Evolutionary conservation across 2,888 invertebrate species (phyloP).

Genomic region (Oscheius myriophilus): DNA sequence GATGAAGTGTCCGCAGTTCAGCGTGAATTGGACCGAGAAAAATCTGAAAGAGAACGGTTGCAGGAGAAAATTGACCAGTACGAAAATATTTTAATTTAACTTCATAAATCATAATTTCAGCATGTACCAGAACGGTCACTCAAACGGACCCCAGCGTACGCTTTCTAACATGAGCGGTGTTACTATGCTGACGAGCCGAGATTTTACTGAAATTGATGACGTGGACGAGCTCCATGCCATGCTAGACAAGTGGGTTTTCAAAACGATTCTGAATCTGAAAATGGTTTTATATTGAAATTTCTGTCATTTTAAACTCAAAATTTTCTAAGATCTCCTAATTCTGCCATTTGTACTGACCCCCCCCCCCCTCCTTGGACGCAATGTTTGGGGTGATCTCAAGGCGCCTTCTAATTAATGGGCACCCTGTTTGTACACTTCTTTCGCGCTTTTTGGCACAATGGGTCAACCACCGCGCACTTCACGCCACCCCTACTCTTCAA

Average conservation of each 20-base stretch:
- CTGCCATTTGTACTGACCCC: no score
- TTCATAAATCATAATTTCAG: background rate
- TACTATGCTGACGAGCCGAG: slow-evolving; percentile 47
- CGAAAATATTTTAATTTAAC: background rate
- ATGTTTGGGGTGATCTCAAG: no score
- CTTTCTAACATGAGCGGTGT: slow-evolving; percentile 51
- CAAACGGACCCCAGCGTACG: slow-evolving; percentile 37
- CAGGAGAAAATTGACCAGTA: slow-evolving; percentile 30
- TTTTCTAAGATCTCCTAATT: no score
- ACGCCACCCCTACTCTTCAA: slow-evolving; percentile 11
- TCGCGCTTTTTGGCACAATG: slow-evolving; percentile 26
- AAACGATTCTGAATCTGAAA: no score
- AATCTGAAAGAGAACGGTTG: slow-evolving; percentile 22
- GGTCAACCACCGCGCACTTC: slow-evolving; percentile 22
- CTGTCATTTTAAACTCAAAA: no score
- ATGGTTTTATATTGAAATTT: no score
- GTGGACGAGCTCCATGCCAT: slow-evolving; percentile 36
- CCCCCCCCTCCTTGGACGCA: background rate
- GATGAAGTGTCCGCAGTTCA: slow-evolving; percentile 26
- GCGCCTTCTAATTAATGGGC: slow-evolving; percentile 20
- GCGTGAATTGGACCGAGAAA: slow-evolving; percentile 21
- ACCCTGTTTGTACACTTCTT: slow-evolving; percentile 20
- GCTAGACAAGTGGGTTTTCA: slow-evolving; percentile 46
- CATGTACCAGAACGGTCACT: slow-evolving; percentile 24
- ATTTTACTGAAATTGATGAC: slow-evolving; percentile 52